Conservation (phyloP, 2,888 invertebrate genomes). For the Germaria angustata region DNA sequence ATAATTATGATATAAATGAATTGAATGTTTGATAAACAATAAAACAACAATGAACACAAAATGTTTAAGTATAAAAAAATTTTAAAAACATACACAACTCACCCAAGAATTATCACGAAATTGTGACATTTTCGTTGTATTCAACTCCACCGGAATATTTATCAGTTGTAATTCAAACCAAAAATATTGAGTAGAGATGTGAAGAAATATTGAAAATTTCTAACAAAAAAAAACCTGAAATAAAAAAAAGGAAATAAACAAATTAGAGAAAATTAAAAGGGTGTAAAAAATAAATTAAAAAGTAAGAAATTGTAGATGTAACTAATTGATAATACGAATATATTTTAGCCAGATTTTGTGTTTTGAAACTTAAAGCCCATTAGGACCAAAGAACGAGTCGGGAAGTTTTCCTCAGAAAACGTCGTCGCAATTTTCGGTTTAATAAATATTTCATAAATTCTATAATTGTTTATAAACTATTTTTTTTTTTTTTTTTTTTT, state of each 20-base stretch:
- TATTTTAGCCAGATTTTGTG: no score
- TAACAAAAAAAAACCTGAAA: constrained; percentile 10
- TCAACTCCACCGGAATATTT: constrained; percentile 57
- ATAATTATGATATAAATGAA: neutral
- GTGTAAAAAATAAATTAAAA: no score
- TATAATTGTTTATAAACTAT: no score
- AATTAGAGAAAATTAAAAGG: no score
- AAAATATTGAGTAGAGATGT: constrained; percentile 50
- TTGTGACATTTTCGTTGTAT: constrained; percentile 69
- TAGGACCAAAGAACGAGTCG: no score
- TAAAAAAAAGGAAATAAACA: neutral
- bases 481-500: no score
- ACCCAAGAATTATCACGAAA: constrained; percentile 72
- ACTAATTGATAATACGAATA: no score
- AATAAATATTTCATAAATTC: no score
- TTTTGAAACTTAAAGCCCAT: no score
- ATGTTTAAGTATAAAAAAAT: neutral
- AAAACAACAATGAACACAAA: neutral
- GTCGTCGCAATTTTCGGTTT: no score
- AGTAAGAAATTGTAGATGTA: no score
- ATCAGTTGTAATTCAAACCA: constrained; percentile 47
- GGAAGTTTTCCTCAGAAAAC: no score
- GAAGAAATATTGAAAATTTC: constrained; percentile 10
- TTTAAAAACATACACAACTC: constrained; percentile 50
- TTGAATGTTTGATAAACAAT: neutral